Evolutionary conservation across 2,113 vertebrate genomes (phyloP), one percentile per base, ranked within the genome.

Genomic region (Anoplopoma fimbria): DNA sequence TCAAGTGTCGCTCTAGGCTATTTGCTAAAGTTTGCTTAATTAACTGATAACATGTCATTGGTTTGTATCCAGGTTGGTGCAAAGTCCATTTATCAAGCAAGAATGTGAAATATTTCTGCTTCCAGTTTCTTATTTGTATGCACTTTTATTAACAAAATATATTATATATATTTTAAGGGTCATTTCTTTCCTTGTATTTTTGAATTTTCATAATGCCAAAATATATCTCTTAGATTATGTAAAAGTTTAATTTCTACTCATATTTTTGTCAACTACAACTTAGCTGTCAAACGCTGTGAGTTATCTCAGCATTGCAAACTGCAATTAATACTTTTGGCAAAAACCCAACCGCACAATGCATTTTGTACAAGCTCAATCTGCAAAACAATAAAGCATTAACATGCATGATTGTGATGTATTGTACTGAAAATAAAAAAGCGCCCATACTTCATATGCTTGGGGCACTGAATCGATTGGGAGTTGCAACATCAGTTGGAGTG

Each of bases 401-500:
- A 83, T 93, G 81, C 76, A 63, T 78, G 80, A 90, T 77, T 88
- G 88, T 89, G 83, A 89, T 88, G 82, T 84, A 90, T 91, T 86
- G 90, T 88, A 86, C 40, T 77, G 82, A 89, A 92, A 93, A 87
- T 91, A 90, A 90, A 91, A 91, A 69, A 82, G 87, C 53, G 67
- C 75, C 42, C 25, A 55, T 86, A 79, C 81, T 89, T 93, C 85
- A 87, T 90, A 82, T 81, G 77, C 93, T 92, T 4, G 42, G 86
- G 85, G 92, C 90, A 86, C 79, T 77, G 81, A 91, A 96, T 95
- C 89, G 91, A 96, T 93, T 88, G 57, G 77, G 76, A 91, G 69
- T 79, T 91, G 88, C 89, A 92, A 92, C 91, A 91, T 92, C 88
- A 91, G 91, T 87, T 88, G 36, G 70, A 82, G 82, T 82, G 79